phyloP scores from a whole-genome alignment of 2,797 vertebrate species.

The Podarcis lilfordi region DNA sequence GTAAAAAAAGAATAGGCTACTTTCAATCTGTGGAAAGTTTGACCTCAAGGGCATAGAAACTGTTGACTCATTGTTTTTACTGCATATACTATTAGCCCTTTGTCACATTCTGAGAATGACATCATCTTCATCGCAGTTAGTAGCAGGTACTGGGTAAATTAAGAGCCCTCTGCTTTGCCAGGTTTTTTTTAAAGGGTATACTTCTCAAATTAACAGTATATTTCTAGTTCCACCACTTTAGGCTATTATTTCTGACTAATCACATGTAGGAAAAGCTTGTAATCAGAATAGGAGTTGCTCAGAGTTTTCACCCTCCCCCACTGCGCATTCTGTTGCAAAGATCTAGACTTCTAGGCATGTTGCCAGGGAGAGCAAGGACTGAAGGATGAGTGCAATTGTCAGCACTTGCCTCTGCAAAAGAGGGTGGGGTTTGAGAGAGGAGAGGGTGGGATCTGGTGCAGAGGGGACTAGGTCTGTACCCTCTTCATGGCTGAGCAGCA shows the following conservation, averaged over 20 bases:
- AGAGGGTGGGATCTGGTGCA: constrained; percentile 23
- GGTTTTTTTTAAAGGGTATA: constrained; percentile 23
- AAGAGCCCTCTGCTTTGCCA: constrained; percentile 57
- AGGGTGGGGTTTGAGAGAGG: constrained; percentile 18
- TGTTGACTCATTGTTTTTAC: constrained; percentile 77
- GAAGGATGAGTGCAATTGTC: neutral
- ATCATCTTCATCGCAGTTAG: constrained; percentile 72
- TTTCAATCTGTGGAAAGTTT: constrained; percentile 72
- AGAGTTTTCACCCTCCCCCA: constrained; percentile 36
- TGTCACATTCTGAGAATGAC: constrained; percentile 75
- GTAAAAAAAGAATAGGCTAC: constrained; percentile 63
- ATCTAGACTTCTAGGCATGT: constrained; percentile 16
- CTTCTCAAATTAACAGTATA: constrained; percentile 50
- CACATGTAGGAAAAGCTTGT: constrained; percentile 24
- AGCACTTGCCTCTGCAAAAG: constrained; percentile 33
- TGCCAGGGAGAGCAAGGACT: constrained; percentile 45
- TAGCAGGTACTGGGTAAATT: constrained; percentile 68
- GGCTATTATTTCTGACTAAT: constrained; percentile 44
- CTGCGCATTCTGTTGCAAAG: constrained; percentile 13
- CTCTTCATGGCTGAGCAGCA: constrained; percentile 34
- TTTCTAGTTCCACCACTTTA: constrained; percentile 47
- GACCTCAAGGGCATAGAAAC: constrained; percentile 74
- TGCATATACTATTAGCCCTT: constrained; percentile 74
- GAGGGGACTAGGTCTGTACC: constrained; percentile 39
- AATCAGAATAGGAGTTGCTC: constrained; percentile 4